A percentile compares a stretch with the other conserved stretches of the same genome.
Conservation (phyloP, 1,140 invertebrate species). For the Neodiprion fabricii region DNA sequence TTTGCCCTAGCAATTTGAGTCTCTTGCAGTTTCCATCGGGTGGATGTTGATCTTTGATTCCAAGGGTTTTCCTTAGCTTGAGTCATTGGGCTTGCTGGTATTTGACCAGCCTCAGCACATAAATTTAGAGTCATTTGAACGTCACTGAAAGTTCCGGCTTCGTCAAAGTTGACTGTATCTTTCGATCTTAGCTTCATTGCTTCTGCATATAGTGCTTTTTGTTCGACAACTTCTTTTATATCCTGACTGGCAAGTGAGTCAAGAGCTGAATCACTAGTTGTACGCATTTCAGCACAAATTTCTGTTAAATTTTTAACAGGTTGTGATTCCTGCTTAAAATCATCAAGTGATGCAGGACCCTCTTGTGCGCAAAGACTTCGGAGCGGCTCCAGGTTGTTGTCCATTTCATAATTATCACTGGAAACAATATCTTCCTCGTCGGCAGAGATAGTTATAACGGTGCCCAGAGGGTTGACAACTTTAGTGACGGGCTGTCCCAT, state of each 20-base stretch:
- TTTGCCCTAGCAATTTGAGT: constrained; percentile 45
- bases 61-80: constrained; percentile 46
- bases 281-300: constrained; percentile 58
- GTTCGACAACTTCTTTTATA: constrained; percentile 52
- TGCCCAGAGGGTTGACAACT: constrained; percentile 76
- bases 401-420: constrained; percentile 55
- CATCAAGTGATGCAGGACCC: constrained; percentile 58
- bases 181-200: constrained; percentile 27
- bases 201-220: constrained; percentile 48
- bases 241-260: constrained; percentile 53
- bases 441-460: constrained; percentile 67
- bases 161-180: constrained; percentile 45
- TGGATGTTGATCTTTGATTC: constrained; percentile 26
- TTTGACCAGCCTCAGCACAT: constrained; percentile 54
- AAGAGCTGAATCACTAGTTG: constrained; percentile 53
- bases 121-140: constrained; percentile 52
- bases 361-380: constrained; percentile 63
- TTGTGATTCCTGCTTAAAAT: constrained; percentile 47
- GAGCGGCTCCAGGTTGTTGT: constrained; percentile 50
- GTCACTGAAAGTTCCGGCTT: constrained; percentile 49
- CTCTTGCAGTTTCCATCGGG: constrained; percentile 25
- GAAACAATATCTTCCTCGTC: constrained; percentile 52
- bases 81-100: constrained; percentile 55
- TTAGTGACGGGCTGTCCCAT: constrained; percentile 66
- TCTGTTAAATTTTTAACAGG: constrained; percentile 51